Conservation (phyloP, 2,113 vertebrate genomes). For the Neopipo cinnamomea region DNA sequence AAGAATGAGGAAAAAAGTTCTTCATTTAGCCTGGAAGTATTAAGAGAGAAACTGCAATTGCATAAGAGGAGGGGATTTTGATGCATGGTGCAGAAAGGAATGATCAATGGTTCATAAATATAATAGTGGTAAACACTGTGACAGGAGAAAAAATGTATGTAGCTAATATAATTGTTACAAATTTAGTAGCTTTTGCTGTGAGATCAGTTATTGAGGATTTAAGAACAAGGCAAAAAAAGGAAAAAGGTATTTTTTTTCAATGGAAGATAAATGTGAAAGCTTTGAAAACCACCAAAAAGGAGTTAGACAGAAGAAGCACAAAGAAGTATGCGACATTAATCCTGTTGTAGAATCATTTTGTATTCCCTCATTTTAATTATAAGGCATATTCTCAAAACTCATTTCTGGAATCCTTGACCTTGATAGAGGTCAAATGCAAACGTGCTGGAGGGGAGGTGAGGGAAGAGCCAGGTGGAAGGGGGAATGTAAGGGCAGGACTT, state of each 20-base stretch:
- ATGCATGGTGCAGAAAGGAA: constrained; percentile 7
- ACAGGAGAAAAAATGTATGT: constrained; percentile 24
- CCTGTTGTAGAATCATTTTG: background rate
- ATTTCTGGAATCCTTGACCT: constrained; percentile 37
- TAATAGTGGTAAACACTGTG: constrained; percentile 27
- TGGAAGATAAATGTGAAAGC: background rate
- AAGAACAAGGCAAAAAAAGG: background rate
- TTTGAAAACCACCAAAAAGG: background rate
- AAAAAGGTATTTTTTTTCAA: background rate
- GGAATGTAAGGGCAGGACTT: background rate
- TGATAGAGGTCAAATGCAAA: constrained; percentile 17
- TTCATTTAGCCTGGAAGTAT: background rate
- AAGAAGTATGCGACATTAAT: background rate
- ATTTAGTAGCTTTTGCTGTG: constrained; percentile 17
- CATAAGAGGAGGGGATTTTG: background rate
- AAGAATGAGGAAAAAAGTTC: background rate
- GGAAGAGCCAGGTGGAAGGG: constrained; percentile 16
- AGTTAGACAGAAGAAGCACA: background rate
- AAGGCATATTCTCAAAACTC: background rate
- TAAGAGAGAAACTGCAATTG: background rate
- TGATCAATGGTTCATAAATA: constrained; percentile 44
- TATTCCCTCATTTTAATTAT: background rate
- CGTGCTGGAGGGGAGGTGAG: background rate
- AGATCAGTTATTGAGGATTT: constrained; percentile 21
- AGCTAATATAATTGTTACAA: constrained; percentile 51